Evolutionary conservation across 2,888 invertebrate genomes (phyloP).

Genomic region (Trichogramma evanescens): DNA sequence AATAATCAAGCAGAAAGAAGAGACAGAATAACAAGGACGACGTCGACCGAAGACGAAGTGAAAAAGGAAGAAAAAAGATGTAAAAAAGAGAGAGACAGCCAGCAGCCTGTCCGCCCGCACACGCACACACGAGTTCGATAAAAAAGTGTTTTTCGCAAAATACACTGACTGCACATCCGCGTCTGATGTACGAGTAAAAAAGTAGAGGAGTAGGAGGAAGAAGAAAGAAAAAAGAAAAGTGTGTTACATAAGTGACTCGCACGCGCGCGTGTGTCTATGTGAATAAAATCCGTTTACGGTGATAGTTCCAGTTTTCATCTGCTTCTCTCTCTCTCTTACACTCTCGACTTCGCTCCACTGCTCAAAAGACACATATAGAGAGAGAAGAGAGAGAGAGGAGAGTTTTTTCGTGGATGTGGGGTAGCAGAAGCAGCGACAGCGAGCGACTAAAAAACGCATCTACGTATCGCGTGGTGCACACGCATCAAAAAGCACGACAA

Average conservation of each 20-base stretch:
- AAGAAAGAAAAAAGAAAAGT: constrained; percentile 1
- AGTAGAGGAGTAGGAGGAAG: not conserved
- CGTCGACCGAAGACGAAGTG: not conserved
- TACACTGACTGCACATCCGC: too few species aligned
- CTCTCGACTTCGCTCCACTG: too few species aligned
- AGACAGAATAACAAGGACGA: too few species aligned
- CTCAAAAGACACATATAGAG: not conserved
- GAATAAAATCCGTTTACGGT: too few species aligned
- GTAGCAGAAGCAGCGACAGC: too few species aligned
- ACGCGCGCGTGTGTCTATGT: not conserved
- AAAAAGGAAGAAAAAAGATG: not conserved
- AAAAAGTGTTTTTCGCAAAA: not conserved
- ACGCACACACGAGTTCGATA: constrained; percentile 6
- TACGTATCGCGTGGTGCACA: too few species aligned
- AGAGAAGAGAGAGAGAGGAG: not conserved
- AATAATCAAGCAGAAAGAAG: too few species aligned
- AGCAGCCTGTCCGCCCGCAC: constrained; percentile 3
- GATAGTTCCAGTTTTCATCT: too few species aligned
- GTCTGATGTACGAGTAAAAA: constrained; percentile 4
- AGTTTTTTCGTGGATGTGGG: not conserved
- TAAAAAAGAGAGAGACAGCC: not conserved
- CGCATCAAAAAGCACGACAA: too few species aligned
- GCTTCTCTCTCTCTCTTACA: too few species aligned
- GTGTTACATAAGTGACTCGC: not conserved
- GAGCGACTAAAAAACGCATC: too few species aligned